These are phyloP conservation scores for Lucilia sericata DNA, from an alignment of 1,140 invertebrate species.

Conservation along the genomic window DNA sequence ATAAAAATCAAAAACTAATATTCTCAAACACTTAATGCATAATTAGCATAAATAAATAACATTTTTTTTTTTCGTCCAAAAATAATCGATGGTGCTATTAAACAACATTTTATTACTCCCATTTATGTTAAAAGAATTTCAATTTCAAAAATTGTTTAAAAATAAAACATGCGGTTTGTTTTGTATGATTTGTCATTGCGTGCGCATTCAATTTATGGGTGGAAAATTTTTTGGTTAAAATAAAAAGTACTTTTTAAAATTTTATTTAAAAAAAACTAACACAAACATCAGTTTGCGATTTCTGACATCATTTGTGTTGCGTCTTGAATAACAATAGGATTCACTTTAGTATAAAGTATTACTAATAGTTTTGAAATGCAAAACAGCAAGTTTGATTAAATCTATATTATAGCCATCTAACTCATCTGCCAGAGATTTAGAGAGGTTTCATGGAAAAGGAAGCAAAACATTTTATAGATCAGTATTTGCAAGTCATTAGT, in stretches of 20 bases:
- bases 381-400: not conserved
- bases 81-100: not conserved
- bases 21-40: too few relatives aligned
- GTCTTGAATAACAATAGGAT: not conserved
- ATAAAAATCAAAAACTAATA: too few relatives aligned
- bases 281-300: not conserved
- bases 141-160: not conserved
- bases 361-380: not conserved
- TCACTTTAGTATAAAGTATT: not conserved
- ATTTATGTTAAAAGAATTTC: not conserved
- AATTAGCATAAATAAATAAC: not conserved
- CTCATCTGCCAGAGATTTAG: not conserved
- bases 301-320: not conserved
- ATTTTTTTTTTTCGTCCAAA: not conserved
- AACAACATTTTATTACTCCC: not conserved
- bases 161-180: not conserved
- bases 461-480: not conserved
- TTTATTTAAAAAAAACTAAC: not conserved
- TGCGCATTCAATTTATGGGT: not conserved
- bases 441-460: not conserved
- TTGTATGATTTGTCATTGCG: too few relatives aligned
- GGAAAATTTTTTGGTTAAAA: not conserved
- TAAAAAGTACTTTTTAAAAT: not conserved
- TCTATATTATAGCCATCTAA: not conserved
- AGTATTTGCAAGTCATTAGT: too few relatives aligned